These are phyloP conservation scores for Micrastur ruficollis DNA, from an alignment of 2,797 vertebrate genomes.

Conservation along the genomic window DNA sequence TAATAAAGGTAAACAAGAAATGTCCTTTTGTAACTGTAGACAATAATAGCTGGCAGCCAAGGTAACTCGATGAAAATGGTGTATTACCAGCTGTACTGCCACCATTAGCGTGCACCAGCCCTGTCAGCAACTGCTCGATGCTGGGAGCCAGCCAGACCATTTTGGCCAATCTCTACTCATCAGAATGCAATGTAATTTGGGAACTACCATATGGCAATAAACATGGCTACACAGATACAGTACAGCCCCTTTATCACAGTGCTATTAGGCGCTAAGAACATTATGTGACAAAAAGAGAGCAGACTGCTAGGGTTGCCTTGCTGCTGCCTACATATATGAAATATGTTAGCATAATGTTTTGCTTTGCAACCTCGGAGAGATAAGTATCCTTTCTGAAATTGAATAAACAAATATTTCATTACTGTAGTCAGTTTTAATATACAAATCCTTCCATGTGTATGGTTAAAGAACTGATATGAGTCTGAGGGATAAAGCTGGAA, in stretches of 20 bases:
- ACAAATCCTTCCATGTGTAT: conserved; percentile 19
- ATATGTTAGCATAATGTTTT: conserved; percentile 25
- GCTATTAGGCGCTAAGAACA: not conserved
- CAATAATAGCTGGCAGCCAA: conserved; percentile 36
- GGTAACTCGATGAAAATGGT: not conserved
- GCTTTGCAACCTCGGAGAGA: conserved; percentile 14
- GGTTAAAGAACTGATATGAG: not conserved
- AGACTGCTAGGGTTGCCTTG: conserved; percentile 1
- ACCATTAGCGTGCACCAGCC: not conserved
- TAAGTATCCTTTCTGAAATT: conserved; percentile 45
- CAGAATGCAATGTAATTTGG: conserved; percentile 47
- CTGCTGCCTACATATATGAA: not conserved
- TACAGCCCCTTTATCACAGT: not conserved
- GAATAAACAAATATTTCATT: conserved; percentile 64
- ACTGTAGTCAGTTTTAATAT: conserved; percentile 43
- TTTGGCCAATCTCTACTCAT: conserved; percentile 32
- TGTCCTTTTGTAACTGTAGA: not conserved
- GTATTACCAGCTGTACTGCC: not conserved
- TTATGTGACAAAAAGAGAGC: conserved; percentile 36
- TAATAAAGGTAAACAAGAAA: conserved; percentile 11
- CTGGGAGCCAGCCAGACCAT: conserved; percentile 51
- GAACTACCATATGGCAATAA: conserved; percentile 63
- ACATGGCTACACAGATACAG: conserved; percentile 33
- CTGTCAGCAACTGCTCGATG: conserved; percentile 4
- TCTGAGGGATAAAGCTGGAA: not conserved